Conservation (phyloP, 1,140 invertebrate species). For the Eurytemora carolleeae region DNA sequence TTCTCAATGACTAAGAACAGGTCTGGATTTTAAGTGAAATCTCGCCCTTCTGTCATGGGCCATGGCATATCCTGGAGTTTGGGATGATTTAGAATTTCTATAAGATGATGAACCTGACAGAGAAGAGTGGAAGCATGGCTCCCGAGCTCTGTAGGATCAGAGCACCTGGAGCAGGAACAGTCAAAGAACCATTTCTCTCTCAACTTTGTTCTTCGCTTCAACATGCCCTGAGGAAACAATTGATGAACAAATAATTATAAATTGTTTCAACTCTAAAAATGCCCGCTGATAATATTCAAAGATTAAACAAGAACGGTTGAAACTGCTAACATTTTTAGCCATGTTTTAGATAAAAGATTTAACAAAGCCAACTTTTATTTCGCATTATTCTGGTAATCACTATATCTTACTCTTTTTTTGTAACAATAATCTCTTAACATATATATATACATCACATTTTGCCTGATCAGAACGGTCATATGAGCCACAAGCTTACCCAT, state of each 20-base stretch:
- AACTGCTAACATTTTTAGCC: no score
- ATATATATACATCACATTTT: no score
- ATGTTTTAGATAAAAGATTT: no score
- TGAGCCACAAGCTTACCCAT: no score
- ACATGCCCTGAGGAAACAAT: conserved; percentile 36
- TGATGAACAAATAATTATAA: not conserved
- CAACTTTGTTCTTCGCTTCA: conserved; percentile 41
- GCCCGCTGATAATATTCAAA: no score
- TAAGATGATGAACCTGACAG: not conserved
- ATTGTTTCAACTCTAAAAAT: no score
- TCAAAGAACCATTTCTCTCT: conserved; percentile 47
- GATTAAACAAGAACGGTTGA: no score
- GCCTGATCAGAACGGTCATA: no score
- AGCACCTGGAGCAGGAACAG: conserved; percentile 19
- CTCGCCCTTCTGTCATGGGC: not conserved
- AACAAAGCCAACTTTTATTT: no score
- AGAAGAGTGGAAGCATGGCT: conserved; percentile 18
- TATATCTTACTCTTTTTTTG: no score
- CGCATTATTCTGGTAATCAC: no score
- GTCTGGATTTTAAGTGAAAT: not conserved
- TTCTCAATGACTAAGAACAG: not conserved
- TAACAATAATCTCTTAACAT: no score
- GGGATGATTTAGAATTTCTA: not conserved
- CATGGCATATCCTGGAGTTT: not conserved
- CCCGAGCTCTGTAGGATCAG: conserved; percentile 21